Percentiles rank a stretch among this genome's conserved stretches.
Conservation (phyloP, 2,113 vertebrate genomes). For the Felis chaus region DNA sequence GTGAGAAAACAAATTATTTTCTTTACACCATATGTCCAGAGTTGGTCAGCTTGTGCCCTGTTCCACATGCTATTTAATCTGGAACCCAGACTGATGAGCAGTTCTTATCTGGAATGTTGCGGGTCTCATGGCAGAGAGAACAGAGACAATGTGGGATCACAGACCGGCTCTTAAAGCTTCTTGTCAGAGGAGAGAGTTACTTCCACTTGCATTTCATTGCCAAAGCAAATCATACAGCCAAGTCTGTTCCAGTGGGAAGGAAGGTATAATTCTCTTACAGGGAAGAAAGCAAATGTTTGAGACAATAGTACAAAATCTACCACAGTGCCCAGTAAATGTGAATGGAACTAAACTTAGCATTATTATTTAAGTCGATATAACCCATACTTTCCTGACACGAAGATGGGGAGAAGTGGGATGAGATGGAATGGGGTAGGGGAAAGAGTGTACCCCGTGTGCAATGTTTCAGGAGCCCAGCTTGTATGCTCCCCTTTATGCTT, state of each 20-base stretch:
- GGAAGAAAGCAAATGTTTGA: conserved; percentile 35
- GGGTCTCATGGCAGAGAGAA: neutral
- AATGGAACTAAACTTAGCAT: neutral
- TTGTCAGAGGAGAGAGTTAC: neutral
- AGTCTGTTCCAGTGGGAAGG: neutral
- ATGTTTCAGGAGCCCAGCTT: no score
- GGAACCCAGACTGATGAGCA: neutral
- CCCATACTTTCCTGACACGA: neutral
- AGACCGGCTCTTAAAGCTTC: neutral
- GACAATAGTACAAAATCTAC: neutral
- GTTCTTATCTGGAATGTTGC: neutral
- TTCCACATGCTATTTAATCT: neutral
- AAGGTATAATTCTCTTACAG: neutral
- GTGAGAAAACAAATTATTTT: neutral
- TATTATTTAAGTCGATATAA: neutral
- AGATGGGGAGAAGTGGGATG: neutral
- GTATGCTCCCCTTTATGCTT: neutral
- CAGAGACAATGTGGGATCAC: neutral
- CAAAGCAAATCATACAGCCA: neutral
- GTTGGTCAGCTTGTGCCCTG: neutral
- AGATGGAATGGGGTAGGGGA: neutral
- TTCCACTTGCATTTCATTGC: neutral
- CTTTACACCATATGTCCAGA: neutral
- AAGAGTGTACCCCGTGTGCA: neutral
- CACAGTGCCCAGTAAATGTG: neutral